Conservation (phyloP, 2,888 invertebrate genomes). For the Rapana venosa region DNA sequence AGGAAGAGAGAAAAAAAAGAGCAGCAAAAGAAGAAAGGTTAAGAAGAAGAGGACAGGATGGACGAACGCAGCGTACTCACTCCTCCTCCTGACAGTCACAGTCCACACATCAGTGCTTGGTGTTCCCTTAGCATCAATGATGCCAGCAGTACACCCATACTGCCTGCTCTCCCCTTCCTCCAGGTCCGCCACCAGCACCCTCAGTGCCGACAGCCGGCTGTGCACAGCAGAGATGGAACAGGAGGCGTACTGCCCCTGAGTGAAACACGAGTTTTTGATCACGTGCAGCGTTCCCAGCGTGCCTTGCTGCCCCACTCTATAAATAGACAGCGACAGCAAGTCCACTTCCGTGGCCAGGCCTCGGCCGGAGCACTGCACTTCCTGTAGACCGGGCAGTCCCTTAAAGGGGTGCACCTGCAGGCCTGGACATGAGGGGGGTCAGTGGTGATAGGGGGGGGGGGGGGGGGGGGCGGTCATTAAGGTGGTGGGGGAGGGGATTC, state of each 20-base stretch:
- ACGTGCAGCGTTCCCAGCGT: conserved; percentile 20
- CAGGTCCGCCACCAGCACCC: conserved; percentile 36
- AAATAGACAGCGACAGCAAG: conserved; percentile 32
- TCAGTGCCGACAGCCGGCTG: conserved; percentile 19
- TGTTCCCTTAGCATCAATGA: neutral
- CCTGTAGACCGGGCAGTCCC: conserved; percentile 31
- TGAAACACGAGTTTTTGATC: conserved; percentile 33
- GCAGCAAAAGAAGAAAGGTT: neutral
- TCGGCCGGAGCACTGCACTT: conserved; percentile 36
- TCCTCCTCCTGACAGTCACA: conserved; percentile 64
- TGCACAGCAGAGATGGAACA: conserved; percentile 8
- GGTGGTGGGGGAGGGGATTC: too few relatives aligned
- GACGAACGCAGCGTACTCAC: conserved; percentile 48
- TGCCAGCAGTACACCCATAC: conserved; percentile 27
- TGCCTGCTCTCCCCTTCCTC: conserved; percentile 27
- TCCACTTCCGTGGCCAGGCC: conserved; percentile 32
- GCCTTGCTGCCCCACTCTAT: neutral
- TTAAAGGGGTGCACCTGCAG: neutral
- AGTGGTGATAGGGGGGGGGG: too few relatives aligned
- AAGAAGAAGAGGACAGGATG: neutral
- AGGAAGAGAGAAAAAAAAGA: neutral
- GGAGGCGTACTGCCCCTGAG: conserved; percentile 16
- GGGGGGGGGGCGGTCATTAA: too few relatives aligned
- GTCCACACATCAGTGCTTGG: neutral
- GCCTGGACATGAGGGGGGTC: neutral